Evolutionary conservation across 2,113 vertebrate species (phyloP).

Genomic region (Theropithecus gelada): DNA sequence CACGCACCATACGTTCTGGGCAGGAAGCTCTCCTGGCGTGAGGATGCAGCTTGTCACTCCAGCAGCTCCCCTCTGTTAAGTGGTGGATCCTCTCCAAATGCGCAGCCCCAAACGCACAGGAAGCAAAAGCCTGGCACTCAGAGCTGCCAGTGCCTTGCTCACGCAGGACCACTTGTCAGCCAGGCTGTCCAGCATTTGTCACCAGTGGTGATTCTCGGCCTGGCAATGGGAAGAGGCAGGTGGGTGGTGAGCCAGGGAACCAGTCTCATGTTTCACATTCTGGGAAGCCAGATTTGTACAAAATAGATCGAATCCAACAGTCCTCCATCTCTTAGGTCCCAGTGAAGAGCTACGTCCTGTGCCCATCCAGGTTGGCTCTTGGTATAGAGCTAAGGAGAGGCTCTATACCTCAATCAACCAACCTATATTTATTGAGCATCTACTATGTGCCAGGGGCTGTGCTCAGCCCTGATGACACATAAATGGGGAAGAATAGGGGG

Average conservation of each 20-base stretch:
- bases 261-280: not conserved
- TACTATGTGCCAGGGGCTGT: not conserved
- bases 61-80: slow-evolving; percentile 20
- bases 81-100: slow-evolving; percentile 55
- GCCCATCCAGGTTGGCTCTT: not conserved
- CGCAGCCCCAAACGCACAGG: not conserved
- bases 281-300: not conserved
- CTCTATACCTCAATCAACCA: not conserved
- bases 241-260: not conserved
- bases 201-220: not conserved
- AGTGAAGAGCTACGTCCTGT: not conserved
- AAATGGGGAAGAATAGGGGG: not conserved
- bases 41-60: slow-evolving; percentile 29
- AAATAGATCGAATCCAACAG: not conserved
- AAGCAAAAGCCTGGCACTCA: not conserved
- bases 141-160: not conserved
- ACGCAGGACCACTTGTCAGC: not conserved
- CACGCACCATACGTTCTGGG: slow-evolving; percentile 36
- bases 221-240: not conserved
- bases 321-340: accelerated
- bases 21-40: not conserved
- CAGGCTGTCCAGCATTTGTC: not conserved
- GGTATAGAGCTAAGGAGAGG: not conserved
- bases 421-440: not conserved
- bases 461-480: not conserved